Evolutionary conservation across 2,113 vertebrate genomes (phyloP).

Genomic region (Ptilonorhynchus violaceus): DNA sequence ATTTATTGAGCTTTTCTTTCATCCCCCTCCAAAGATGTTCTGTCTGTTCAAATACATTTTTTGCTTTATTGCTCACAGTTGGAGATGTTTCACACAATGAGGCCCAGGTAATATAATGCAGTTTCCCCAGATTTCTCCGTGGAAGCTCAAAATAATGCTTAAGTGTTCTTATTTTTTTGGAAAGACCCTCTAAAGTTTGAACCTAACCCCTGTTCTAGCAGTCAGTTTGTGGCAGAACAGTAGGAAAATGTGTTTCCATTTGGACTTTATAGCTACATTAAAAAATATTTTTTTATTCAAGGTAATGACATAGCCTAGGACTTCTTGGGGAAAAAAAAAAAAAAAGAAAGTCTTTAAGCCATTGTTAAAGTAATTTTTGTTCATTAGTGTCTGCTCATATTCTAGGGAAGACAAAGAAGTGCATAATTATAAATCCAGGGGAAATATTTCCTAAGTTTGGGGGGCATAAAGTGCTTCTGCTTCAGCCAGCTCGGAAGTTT

Average conservation of each 20-base stretch:
- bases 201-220: background rate
- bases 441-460: background rate
- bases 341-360: background rate
- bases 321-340: background rate
- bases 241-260: background rate
- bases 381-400: background rate
- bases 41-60: background rate
- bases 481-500: background rate
- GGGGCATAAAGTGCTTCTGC: background rate
- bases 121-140: slow-evolving; percentile 3
- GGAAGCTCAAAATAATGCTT: background rate
- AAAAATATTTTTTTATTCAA: background rate
- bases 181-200: background rate
- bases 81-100: slow-evolving; percentile 25
- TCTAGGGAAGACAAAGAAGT: background rate
- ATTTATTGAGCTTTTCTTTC: slow-evolving; percentile 21
- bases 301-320: background rate
- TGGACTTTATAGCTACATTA: background rate
- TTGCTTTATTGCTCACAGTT: slow-evolving; percentile 6
- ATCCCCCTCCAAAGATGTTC: background rate
- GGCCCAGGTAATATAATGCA: background rate
- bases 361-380: background rate
- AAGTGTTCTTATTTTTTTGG: background rate
- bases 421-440: background rate
- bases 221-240: background rate